Evolutionary conservation across 1,140 invertebrate genomes (phyloP).

Genomic region (Brachionus sp.): DNA sequence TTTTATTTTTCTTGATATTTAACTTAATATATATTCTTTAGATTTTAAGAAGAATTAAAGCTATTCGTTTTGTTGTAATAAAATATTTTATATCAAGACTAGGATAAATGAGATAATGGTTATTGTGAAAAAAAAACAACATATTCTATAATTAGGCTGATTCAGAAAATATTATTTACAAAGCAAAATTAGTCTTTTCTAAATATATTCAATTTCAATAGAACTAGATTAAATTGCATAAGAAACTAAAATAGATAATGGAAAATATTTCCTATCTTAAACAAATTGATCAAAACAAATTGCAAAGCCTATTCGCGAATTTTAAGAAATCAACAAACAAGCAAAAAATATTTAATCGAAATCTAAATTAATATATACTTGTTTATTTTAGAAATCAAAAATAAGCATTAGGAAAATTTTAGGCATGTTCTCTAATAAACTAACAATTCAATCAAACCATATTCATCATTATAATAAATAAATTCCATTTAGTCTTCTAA

Average conservation of each 20-base stretch:
- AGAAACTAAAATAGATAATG: background rate
- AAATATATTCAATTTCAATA: background rate
- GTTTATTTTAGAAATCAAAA: slow-evolving; percentile 12
- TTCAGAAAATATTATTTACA: no score
- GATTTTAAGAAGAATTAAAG: no score
- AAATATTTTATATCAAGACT: no score
- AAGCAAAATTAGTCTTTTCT: background rate
- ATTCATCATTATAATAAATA: background rate
- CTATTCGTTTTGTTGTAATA: no score
- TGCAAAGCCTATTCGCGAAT: background rate
- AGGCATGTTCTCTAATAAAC: background rate
- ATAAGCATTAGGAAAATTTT: background rate
- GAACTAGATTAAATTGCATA: background rate
- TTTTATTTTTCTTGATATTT: no score
- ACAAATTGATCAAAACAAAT: background rate
- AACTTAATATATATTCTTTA: no score
- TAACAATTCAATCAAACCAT: background rate
- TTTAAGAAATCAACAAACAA: slow-evolving; percentile 10
- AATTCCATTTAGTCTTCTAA: background rate
- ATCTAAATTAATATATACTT: background rate
- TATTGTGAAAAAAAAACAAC: no score
- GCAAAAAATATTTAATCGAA: background rate
- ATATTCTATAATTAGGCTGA: background rate
- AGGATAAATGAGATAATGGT: no score
- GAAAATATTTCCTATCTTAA: background rate